Base-by-base conservation (phyloP, 2,888 invertebrate genomes). In the Artemia sp. region DNA sequence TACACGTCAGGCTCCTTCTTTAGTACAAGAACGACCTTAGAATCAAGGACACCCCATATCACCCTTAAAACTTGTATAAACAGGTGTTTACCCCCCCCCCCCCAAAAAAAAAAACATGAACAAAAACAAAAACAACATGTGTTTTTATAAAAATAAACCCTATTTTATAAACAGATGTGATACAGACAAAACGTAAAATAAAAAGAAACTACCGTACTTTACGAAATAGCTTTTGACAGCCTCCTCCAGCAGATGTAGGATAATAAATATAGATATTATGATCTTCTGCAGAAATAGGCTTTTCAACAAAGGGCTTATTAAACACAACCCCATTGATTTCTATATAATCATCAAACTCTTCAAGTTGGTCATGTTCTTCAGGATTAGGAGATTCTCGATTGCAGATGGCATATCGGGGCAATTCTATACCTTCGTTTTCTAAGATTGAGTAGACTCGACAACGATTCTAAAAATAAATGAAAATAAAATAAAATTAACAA, bases 211-310 rank as follows among this genome's bases (percentile, higher is more conserved):
- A 10, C 14, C 67, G 70, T 53, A 67, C 72, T 85, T 99, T 99
- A 79, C 98, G 85, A 81, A 99, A 99, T 58, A 99, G 83, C 73
- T 96, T 83, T 78, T 98, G 98, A 77, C 93, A 93, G 14, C 98
- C 98, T 8, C 97, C 98, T 51, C 92, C 98, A 4, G 97, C 98
- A 2, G 93, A 92, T 12, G 94, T 92, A 0, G 98, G 98, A 81
- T 97, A 99, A 79, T 99, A 99, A 75, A 99, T 98, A 78, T 96
- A 96, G 77, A 98, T 95, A 79, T 99, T 98, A 79, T 99, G 98
- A 81, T 99, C 97, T 80, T 99, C 98, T 0, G 98, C 98, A 38
- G 94, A 94, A 9, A 99, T 92, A 0, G 98, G 98, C 78, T 99
- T 98, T 81, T 99, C 98, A 24, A 99, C 98, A 81, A 98, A 98